These are phyloP conservation scores for Kryptolebias marmoratus DNA, from an alignment of 2,113 vertebrate species.

Conservation along the genomic window DNA sequence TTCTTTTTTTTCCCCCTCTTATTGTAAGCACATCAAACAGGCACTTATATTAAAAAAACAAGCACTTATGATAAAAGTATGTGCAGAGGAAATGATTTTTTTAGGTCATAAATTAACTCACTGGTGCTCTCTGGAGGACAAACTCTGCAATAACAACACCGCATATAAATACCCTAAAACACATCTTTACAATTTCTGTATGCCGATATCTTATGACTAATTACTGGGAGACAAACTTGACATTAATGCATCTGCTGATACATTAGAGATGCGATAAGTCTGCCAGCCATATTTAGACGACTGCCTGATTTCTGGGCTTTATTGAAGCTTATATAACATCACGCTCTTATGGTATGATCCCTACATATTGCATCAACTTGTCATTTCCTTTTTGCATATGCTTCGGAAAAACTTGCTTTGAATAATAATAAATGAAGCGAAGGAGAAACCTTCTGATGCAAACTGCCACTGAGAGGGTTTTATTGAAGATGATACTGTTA, in stretches of 20 bases:
- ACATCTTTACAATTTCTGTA: background rate
- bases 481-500: background rate
- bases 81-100: background rate
- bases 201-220: background rate
- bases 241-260: background rate
- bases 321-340: background rate
- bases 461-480: background rate
- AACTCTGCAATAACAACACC: background rate
- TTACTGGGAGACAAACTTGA: background rate
- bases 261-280: background rate
- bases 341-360: background rate
- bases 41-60: background rate
- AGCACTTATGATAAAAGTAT: background rate
- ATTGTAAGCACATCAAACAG: background rate
- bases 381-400: too few species aligned
- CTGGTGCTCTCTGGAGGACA: slow-evolving; percentile 12
- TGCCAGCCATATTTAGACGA: background rate
- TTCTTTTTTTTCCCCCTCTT: background rate
- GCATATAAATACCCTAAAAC: background rate
- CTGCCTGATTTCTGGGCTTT: background rate
- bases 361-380: background rate
- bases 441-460: background rate
- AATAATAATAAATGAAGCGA: background rate
- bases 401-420: slow-evolving; percentile 2
- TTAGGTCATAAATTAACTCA: background rate